A percentile compares a stretch with the other conserved stretches of the same genome.
These are phyloP conservation scores for Aratinga solstitialis DNA, from an alignment of 2,797 vertebrate genomes.

Conservation along the genomic window DNA sequence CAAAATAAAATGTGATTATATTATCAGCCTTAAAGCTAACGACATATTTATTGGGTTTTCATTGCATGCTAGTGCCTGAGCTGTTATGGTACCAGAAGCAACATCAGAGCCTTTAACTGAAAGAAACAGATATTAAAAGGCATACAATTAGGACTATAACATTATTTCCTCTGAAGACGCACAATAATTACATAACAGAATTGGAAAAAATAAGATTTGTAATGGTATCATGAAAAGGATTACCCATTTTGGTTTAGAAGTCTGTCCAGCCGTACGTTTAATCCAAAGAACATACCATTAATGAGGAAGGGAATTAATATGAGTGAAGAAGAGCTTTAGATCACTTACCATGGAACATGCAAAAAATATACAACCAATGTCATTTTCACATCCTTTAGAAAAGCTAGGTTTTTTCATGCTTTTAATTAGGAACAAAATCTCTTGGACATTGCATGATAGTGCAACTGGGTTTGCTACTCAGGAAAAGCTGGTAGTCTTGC, in stretches of 20 bases:
- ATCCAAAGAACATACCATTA: not conserved
- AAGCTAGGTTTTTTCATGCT: not conserved
- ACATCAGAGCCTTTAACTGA: not conserved
- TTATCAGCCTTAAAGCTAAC: not conserved
- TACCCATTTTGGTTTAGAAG: not conserved
- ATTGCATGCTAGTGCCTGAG: not conserved
- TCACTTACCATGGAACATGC: not conserved
- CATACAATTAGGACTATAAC: not conserved
- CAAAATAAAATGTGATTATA: not conserved
- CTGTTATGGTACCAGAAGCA: not conserved
- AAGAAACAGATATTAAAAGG: not conserved
- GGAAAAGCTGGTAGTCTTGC: not conserved
- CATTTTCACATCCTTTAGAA: not conserved
- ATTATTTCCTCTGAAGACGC: not conserved
- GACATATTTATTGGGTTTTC: not conserved
- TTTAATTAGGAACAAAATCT: not conserved
- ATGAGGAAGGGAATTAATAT: not conserved
- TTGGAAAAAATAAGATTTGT: not conserved
- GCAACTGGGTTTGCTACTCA: not conserved
- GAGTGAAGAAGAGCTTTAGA: not conserved
- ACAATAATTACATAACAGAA: not conserved
- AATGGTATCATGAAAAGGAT: not conserved
- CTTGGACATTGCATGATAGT: not conserved
- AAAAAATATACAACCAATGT: fast-evolving
- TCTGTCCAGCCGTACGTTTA: not conserved